Conservation (phyloP, 2,888 invertebrate genomes). For the Acleris laterana region DNA sequence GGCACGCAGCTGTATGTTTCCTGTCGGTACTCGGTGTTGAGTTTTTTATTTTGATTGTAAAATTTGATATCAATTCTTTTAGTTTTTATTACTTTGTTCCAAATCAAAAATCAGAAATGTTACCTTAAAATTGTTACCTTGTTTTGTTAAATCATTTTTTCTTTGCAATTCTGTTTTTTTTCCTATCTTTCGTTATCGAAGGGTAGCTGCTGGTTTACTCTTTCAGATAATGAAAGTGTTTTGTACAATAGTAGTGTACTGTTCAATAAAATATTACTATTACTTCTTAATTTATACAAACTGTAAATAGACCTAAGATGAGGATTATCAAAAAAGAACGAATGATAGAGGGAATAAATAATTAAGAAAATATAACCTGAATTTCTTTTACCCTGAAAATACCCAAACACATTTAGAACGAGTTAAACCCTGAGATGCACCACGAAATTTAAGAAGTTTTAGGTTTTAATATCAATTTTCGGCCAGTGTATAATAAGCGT, state of each 20-base stretch:
- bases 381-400: constrained; percentile 18
- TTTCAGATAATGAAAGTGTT: constrained; percentile 69
- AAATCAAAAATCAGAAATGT: constrained; percentile 63
- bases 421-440: no score
- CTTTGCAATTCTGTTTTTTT: constrained; percentile 46
- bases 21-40: constrained; percentile 81
- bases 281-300: constrained; percentile 78
- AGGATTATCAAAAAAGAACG: constrained; percentile 80
- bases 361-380: constrained; percentile 58
- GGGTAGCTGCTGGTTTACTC: constrained; percentile 64
- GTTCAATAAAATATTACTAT: constrained; percentile 78
- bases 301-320: constrained; percentile 82
- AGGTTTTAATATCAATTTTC: no score
- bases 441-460: no score
- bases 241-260: constrained; percentile 81
- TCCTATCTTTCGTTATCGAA: constrained; percentile 48
- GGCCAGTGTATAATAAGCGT: no score
- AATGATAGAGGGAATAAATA: constrained; percentile 82
- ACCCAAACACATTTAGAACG: not conserved
- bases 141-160: constrained; percentile 49
- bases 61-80: constrained; percentile 62
- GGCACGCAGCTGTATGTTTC: constrained; percentile 63
- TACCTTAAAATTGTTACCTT: constrained; percentile 62
- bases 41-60: constrained; percentile 61
- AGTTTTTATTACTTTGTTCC: constrained; percentile 56